Evolutionary conservation across 2,888 invertebrate species (phyloP), one percentile per base, ranked within the genome.

Genomic region (Acanthosoma haemorrhoidale): DNA sequence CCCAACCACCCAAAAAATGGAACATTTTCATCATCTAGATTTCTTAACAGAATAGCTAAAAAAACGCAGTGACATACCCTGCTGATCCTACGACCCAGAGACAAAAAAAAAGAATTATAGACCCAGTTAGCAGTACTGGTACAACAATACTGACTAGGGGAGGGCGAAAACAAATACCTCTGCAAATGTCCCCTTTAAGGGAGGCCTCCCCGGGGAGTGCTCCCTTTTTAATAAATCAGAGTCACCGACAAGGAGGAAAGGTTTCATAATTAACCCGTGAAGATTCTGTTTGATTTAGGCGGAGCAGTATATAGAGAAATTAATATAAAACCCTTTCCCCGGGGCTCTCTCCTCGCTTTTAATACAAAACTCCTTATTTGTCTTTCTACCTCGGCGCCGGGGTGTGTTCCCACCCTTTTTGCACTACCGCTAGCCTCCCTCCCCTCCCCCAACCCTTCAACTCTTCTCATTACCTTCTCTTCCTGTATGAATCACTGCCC

Each of bases 291-390:
- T 64, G 64, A 64, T 64, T 64, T 64, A 39, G 38, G 15, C 29
- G 8, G 39, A 21, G 29, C 41, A 21, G 64, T 63, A 63, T 63
- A 68, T 69, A 69, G 57, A 71, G 71, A 71, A 71, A 71, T 71
- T 71, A 71, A 71, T 71, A 71, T 71, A 71, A 71, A 69, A 66
- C 71, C 64, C 39, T 36, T 34, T 31, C 21, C 57, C 21, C 60
- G 13, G 41, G 36, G 18, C 36, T 1, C 57, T 18, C 29, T 25
- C 18, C 32, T 32, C 60, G 41, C 39, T 64, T 64, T 57, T 64
- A 64, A 64, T 64, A 64, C 64, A 39, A 41, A 64, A 64, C 64
- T 64, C 64, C 64, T 64, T 64, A 64, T 64, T 64, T 64, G 64
- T 64, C 64, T 64, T 64, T 64, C 64, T 21, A 64, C 64, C 64